Evolutionary conservation across 2,888 invertebrate genomes (phyloP), one percentile per base, ranked within the genome.

Genomic region (Microctonus hyperodae): DNA sequence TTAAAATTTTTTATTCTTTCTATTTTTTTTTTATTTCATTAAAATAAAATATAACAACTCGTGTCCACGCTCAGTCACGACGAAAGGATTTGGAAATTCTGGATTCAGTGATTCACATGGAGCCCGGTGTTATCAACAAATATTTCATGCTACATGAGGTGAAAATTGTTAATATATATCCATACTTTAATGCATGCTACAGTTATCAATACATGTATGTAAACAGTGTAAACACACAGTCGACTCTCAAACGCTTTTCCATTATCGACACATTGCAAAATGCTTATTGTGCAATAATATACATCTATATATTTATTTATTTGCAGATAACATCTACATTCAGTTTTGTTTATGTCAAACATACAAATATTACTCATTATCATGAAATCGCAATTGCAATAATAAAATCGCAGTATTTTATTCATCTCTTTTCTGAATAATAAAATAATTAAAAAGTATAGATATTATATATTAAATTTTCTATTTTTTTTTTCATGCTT

Each of bases 111-210:
- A 40, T 58, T 40, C 23, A 58, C 7, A 37, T 7, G n/a, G n/a
- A 35, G 23, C 22, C 40, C 11, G 23, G 23, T 16, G 33, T 5
- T 56, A 59, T 69, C 65, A 56, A 66, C 72, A 70, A 70, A 74
- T 74, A 73, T 73, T 75, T 76, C 64, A 74, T 72, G 65, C 70
- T 25, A 67, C 61, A 70, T 70, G 69, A 70, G 70, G 68, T 69
- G 70, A 69, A 73, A 72, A 71, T 71, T 69, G 64, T 69, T 44
- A 16, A 44, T 16, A 16, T 16, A 44, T 20, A 7, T 44, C 44
- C 16, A 44, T 44, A 44, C 16, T 16, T 20, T 44, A 44, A 1
- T 7, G 9, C 40, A 20, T 44, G 44, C 7, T n/a, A 13, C 22
- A 33, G 25, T 25, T 3, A 56, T 33, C 0, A 23, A 58, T 4